These are phyloP conservation scores for Ranitomeya variabilis DNA, from an alignment of 2,113 vertebrate genomes.

Conservation along the genomic window DNA sequence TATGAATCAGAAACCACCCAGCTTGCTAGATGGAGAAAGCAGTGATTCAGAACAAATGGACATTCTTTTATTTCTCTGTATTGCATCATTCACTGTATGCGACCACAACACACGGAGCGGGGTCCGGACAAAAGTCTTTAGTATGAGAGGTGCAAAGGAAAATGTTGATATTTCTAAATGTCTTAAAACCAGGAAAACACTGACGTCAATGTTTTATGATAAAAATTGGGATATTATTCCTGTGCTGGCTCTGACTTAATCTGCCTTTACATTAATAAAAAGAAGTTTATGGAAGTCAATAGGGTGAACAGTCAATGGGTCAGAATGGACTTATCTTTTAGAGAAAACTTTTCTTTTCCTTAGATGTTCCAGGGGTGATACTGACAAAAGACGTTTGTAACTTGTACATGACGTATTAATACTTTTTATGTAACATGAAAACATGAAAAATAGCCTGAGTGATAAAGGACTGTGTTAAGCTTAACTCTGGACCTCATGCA, in stretches of 20 bases:
- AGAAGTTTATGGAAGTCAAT: no score
- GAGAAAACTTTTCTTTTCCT: no score
- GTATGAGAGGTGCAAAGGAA: background rate
- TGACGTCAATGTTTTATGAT: background rate
- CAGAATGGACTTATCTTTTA: no score
- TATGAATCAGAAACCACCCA: constrained; percentile 24
- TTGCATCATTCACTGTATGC: constrained; percentile 1
- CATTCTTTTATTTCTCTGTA: constrained; percentile 1
- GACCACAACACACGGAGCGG: background rate
- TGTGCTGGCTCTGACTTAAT: background rate
- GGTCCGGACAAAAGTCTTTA: background rate
- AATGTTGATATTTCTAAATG: background rate
- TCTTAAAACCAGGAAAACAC: background rate
- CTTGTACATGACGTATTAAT: no score
- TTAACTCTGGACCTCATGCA: no score
- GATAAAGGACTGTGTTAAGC: no score
- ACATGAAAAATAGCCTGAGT: no score
- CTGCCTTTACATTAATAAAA: no score
- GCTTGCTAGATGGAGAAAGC: background rate
- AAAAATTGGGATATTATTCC: background rate
- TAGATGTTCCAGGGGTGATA: no score
- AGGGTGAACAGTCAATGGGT: no score
- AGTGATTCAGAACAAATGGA: constrained; percentile 22
- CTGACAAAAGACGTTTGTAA: no score
- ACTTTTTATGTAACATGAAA: no score